Conservation (phyloP, 1,140 invertebrate species). For the Apis cerana region DNA sequence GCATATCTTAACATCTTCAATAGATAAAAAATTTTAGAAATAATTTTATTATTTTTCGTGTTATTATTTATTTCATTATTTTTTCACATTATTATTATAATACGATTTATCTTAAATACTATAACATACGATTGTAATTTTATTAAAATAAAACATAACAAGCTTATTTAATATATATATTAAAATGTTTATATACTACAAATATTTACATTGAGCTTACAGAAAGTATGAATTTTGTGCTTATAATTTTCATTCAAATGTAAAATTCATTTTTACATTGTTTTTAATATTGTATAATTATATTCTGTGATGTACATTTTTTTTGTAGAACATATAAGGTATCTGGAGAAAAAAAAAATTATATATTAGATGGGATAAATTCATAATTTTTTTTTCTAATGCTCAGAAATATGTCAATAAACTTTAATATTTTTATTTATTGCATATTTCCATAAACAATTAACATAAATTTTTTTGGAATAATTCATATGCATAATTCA, state of each 20-base stretch:
- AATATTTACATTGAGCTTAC: conserved; percentile 60
- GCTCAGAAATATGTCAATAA: not conserved
- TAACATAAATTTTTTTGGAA: conserved; percentile 52
- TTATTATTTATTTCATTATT: conserved; percentile 49
- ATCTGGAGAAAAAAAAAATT: not conserved
- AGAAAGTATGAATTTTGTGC: conserved; percentile 46
- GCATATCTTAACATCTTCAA: not conserved
- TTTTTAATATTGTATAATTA: conserved; percentile 30
- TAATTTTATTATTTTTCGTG: conserved; percentile 47
- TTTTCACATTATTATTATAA: conserved; percentile 24
- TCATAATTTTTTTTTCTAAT: not conserved
- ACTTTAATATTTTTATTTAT: not conserved
- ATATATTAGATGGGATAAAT: not conserved
- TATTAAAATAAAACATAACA: conserved; percentile 52
- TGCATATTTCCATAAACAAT: conserved; percentile 22
- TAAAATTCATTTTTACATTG: conserved; percentile 27
- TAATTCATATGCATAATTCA: conserved; percentile 29
- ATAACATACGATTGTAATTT: conserved; percentile 42
- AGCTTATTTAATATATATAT: conserved; percentile 45
- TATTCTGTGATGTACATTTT: not conserved
- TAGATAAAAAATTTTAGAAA: not conserved
- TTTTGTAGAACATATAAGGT: not conserved
- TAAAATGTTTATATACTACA: conserved; percentile 54
- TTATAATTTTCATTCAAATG: conserved; percentile 47
- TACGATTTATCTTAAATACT: conserved; percentile 11